Percentiles rank a stretch among this genome's conserved stretches.
Evolutionary conservation across 2,888 invertebrate species (phyloP).

Genomic region (Camponotus fellah): DNA sequence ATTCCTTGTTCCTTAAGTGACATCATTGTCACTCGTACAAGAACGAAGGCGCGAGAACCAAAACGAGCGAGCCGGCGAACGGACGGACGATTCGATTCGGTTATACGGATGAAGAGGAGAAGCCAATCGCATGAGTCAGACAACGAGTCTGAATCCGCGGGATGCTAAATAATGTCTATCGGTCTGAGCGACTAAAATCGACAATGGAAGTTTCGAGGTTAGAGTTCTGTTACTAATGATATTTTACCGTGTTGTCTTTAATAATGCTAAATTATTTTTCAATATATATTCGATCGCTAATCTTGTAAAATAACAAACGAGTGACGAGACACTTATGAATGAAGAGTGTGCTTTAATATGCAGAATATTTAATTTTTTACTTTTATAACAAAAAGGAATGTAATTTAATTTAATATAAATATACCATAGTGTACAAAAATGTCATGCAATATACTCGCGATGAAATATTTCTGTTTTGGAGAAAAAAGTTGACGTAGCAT

Average conservation of each 20-base stretch:
- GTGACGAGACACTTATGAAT: neutral
- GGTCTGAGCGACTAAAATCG: conserved; percentile 75
- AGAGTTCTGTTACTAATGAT: conserved; percentile 71
- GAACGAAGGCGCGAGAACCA: conserved; percentile 51
- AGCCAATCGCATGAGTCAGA: conserved; percentile 82
- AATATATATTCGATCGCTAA: neutral
- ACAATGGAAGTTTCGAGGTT: conserved; percentile 78
- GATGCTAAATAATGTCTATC: conserved; percentile 80
- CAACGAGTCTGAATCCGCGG: conserved; percentile 75
- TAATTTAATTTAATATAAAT: neutral
- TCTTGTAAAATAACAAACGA: neutral
- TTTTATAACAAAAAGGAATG: neutral
- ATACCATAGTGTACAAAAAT: conserved; percentile 4
- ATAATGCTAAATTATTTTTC: conserved; percentile 32
- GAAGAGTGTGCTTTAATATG: neutral
- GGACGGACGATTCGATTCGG: conserved; percentile 68
- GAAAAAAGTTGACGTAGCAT: neutral
- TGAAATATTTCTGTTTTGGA: neutral
- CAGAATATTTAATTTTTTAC: neutral
- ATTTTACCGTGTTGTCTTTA: conserved; percentile 62
- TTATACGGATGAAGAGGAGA: conserved; percentile 72
- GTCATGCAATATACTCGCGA: neutral
- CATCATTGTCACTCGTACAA: conserved; percentile 48
- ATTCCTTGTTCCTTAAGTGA: conserved; percentile 50
- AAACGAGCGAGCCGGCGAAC: conserved; percentile 60